Evolutionary conservation across 2,888 invertebrate genomes (phyloP).

Genomic region (Sarcophaga caerulescens): DNA sequence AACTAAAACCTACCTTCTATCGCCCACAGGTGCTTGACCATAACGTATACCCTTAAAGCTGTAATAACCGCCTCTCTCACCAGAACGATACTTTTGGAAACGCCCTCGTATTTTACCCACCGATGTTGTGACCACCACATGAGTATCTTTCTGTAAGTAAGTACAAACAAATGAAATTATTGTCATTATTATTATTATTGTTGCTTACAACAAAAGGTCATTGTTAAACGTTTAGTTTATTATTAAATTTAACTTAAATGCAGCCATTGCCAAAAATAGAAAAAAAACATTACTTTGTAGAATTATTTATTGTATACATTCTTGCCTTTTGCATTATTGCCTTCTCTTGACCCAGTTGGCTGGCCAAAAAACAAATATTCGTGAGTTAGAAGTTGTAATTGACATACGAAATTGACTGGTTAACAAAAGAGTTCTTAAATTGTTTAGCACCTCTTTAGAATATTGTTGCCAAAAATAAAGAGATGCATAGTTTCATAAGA

Average conservation of each 20-base stretch:
- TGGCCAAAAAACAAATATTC: conserved; percentile 1
- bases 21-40: conserved; percentile 78
- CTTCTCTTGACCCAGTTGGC: conserved; percentile 42
- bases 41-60: conserved; percentile 81
- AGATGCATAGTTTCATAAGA: neutral
- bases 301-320: neutral
- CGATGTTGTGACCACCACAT: conserved; percentile 78
- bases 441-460: conserved; percentile 50
- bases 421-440: conserved; percentile 44
- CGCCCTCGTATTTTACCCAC: conserved; percentile 79
- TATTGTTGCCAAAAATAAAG: conserved; percentile 12
- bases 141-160: conserved; percentile 77
- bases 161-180: conserved; percentile 8
- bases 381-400: neutral
- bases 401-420: conserved; percentile 10
- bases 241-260: neutral
- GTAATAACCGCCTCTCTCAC: conserved; percentile 79
- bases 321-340: neutral
- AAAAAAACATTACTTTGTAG: neutral
- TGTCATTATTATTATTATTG: too few species aligned
- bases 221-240: neutral
- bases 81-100: conserved; percentile 79
- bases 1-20: conserved; percentile 73
- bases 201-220: conserved; percentile 1
- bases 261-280: neutral